Evolutionary conservation across 1,140 invertebrate genomes (phyloP), one percentile per base, ranked within the genome.

Genomic region (Portunus trituberculatus): DNA sequence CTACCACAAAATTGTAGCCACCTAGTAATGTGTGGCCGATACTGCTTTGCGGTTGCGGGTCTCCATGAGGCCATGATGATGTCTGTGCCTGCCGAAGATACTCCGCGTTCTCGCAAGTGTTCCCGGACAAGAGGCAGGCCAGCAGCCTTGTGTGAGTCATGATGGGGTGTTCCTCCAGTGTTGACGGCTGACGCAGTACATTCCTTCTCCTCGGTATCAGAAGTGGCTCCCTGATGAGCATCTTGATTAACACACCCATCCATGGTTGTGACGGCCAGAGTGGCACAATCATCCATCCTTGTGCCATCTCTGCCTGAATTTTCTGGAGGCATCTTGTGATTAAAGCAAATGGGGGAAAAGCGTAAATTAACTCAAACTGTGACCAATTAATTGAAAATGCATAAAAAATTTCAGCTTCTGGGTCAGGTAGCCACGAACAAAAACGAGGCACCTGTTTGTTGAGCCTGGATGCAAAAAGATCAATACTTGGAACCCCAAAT

Each of bases 381-480:
- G 91, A n/a, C 91, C 91, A 92, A 67, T 28, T 8, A 2, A 92
- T 29, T 67, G 91, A 92, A 67, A 92, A 92, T 0, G 52, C 91
- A 92, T 92, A 48, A 52, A 92, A 92, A 31, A 67, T 48, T 92
- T 92, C 91, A 8, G 91, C 91, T 4, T 92, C 91, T n/a, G 91
- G 91, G 28, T 92, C 91, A 29, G 91, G 91, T 92, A 67, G 67
- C 59, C 91, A 92, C 4, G 91, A 92, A 25, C 91, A 92, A 67
- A 92, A 92, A n/a, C 39, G 91, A 29, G 25, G 0, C 59, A 92
- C 91, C n/a, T 92, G 91, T 67, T 67, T 67, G 25, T 92, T 92
- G 0, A 90, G 52, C 12, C 52, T 59, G 8, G 52, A 59, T 4
- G 52, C 52, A 59, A 59, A 59, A 10, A 59, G 52, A 59, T 59